Evolutionary conservation across 2,113 vertebrate species (phyloP).

Genomic region (Apaloderma vittatum): DNA sequence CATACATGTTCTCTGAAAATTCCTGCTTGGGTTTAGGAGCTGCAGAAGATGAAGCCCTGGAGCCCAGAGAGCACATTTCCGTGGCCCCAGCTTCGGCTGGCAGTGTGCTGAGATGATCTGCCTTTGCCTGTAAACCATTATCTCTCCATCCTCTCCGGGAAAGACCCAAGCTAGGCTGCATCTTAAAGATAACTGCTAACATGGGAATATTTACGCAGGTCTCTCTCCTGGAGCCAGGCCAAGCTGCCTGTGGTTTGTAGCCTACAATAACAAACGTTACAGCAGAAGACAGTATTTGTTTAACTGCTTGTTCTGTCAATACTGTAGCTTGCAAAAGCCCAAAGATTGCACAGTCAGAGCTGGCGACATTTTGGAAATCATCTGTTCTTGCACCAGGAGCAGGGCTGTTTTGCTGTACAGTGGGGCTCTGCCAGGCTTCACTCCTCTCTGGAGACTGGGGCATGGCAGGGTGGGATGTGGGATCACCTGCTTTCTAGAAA

Average conservation of each 20-base stretch:
- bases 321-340: slow-evolving; percentile 45
- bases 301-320: slow-evolving; percentile 54
- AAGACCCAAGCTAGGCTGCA: background rate
- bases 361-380: background rate
- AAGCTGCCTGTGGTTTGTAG: slow-evolving; percentile 59
- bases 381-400: background rate
- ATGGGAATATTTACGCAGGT: slow-evolving; percentile 31
- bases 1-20: background rate
- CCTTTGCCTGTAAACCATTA: background rate
- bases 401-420: background rate
- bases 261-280: slow-evolving; percentile 27
- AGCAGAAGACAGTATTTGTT: slow-evolving; percentile 50
- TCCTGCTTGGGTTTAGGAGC: background rate
- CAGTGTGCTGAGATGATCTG: background rate
- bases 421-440: background rate
- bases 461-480: background rate
- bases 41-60: background rate
- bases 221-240: slow-evolving; percentile 40
- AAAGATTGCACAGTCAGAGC: background rate
- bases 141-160: background rate
- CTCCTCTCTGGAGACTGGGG: background rate
- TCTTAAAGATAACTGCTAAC: slow-evolving; percentile 22
- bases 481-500: background rate
- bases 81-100: background rate
- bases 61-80: background rate